Base-by-base conservation (phyloP, 2,888 invertebrate genomes). In the Drosophila subsilvestris region DNA sequence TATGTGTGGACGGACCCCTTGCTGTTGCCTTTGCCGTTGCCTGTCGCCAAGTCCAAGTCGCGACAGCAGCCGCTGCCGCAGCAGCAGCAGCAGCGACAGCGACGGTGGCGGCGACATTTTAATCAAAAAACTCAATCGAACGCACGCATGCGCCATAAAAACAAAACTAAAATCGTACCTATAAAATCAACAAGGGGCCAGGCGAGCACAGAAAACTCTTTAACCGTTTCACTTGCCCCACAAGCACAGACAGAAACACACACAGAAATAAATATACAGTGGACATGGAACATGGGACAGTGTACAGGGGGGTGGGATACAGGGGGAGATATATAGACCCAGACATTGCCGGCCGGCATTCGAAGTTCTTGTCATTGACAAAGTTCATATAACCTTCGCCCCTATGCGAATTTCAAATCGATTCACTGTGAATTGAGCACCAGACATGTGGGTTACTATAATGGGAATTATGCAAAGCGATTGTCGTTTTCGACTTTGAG, bases 81-180 rank as follows among this genome's bases (percentile, higher is more conserved):
- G 27, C 27, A 1, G 8, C 27, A 4, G 32, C 32, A 2, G 2
- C 32, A 18, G 17, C 22, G 10, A 10, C 32, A 6, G 22, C 69
- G 69, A 73, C 77, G 75, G 68, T 77, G 79, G 71, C 76, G 76
- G 75, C 85, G 74, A 85, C 85, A 85, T 84, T 89, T 89, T 89
- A 89, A 89, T 89, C 89, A 89, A 88, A 78, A 89, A 87, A 86
- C 75, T 84, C 82, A 89, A 90, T 90, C 90, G 90, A 88, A 86
- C 88, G 86, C 90, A 90, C 90, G 90, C 90, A 90, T 90, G 89
- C 82, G 84, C 88, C 86, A 90, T 90, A 89, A 90, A 89, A 86
- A 75, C 74, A 75, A 49, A 59, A 63, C 75, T 72, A 67, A 74
- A 81, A 77, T 82, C 76, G 76, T 80, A 80, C 72, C 80, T 62